Conservation (phyloP, 1,140 invertebrate species). For the Drosophila pandora region DNA sequence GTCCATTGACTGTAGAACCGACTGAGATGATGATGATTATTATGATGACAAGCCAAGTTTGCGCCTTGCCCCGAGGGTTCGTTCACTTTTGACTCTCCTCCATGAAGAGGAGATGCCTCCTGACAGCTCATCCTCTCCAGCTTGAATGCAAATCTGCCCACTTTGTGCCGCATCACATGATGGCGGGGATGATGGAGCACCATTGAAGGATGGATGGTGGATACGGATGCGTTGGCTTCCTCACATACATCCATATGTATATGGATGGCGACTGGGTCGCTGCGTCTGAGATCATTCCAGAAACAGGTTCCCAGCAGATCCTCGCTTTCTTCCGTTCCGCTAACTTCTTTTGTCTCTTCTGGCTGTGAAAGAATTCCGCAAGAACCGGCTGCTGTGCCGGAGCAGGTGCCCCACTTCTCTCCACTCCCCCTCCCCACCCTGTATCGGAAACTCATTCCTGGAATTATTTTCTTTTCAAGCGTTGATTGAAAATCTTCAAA, state of each 20-base stretch:
- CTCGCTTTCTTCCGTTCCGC: constrained; percentile 49
- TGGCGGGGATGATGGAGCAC: constrained; percentile 40
- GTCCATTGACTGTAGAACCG: constrained; percentile 43
- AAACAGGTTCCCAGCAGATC: constrained; percentile 32
- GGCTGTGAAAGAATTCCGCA: not conserved
- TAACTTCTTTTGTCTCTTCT: constrained; percentile 39
- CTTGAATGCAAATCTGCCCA: not conserved
- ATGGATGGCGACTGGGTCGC: constrained; percentile 37
- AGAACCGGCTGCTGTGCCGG: not conserved
- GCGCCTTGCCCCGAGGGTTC: constrained; percentile 43
- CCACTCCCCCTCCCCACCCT: not conserved
- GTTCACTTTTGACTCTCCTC: constrained; percentile 63
- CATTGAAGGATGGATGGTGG: constrained; percentile 13
- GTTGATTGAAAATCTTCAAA: constrained; percentile 30
- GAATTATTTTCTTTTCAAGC: constrained; percentile 23
- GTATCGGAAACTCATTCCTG: constrained; percentile 45
- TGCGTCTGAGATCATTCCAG: constrained; percentile 28
- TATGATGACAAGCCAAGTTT: constrained; percentile 52
- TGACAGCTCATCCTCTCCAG: constrained; percentile 38
- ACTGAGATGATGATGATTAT: constrained; percentile 24
- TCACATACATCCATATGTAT: constrained; percentile 12
- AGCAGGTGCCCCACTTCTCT: constrained; percentile 41
- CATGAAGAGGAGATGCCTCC: constrained; percentile 20
- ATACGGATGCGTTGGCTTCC: constrained; percentile 33
- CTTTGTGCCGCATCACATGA: constrained; percentile 35